phyloP scores from a whole-genome alignment of 2,113 vertebrate genomes.

The Corythornis vintsioides region DNA sequence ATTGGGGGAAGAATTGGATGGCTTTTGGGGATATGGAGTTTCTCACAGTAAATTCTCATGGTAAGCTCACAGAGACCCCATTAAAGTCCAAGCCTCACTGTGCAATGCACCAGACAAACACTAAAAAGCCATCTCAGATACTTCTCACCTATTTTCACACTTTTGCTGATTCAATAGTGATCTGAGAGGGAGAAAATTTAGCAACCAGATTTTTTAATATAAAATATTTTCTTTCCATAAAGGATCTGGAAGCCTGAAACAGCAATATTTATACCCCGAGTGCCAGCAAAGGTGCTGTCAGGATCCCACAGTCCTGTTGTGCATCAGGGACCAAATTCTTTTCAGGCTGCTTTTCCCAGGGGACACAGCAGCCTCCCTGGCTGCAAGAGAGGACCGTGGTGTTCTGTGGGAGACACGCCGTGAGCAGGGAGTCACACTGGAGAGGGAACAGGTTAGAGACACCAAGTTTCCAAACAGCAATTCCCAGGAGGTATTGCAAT shows the following conservation, averaged over 20 bases:
- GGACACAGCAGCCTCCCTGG: accelerated
- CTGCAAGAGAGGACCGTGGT: accelerated
- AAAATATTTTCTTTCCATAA: background rate
- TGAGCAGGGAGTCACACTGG: accelerated
- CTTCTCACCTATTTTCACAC: background rate
- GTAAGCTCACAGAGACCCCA: background rate
- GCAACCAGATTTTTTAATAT: background rate
- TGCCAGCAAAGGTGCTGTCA: background rate
- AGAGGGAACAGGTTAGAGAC: background rate
- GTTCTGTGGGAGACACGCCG: accelerated
- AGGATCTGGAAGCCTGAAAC: background rate
- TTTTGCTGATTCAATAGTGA: background rate
- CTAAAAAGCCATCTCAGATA: no score
- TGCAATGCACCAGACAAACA: background rate
- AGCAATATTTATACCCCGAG: background rate
- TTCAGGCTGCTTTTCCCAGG: background rate
- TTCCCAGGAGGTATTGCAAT: background rate
- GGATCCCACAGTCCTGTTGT: background rate
- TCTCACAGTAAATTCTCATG: background rate
- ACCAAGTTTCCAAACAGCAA: background rate
- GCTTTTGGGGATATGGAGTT: accelerated
- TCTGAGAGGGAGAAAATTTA: background rate
- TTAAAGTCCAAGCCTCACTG: background rate
- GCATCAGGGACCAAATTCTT: background rate
- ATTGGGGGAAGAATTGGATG: accelerated